Conservation (phyloP, 2,113 vertebrate genomes). For the Chrysochloris asiatica region DNA sequence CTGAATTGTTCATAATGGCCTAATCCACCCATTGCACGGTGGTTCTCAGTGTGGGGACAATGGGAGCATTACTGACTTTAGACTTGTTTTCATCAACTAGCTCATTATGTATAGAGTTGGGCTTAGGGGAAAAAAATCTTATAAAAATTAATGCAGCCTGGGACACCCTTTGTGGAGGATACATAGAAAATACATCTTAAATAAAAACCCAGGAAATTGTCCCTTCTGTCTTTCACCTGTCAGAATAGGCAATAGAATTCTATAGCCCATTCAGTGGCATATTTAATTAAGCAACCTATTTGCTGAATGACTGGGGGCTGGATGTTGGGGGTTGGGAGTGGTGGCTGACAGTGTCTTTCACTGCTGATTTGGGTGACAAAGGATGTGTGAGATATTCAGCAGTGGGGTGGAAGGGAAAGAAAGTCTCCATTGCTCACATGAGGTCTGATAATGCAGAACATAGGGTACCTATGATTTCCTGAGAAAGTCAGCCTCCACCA, state of each 20-base stretch:
- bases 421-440: conserved; percentile 71
- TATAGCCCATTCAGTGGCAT: conserved; percentile 43
- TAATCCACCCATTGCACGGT: background rate
- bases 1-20: conserved; percentile 21
- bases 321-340: no score
- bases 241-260: conserved; percentile 72
- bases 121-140: conserved; percentile 54
- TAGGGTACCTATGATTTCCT: conserved; percentile 62
- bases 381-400: conserved; percentile 61
- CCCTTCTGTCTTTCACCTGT: conserved; percentile 75
- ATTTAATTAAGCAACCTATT: conserved; percentile 79
- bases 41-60: conserved; percentile 50
- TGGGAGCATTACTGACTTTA: conserved; percentile 70
- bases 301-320: conserved; percentile 17
- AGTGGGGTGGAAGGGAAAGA: conserved; percentile 53
- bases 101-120: conserved; percentile 63
- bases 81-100: conserved; percentile 67
- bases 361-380: conserved; percentile 57
- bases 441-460: conserved; percentile 4
- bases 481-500: background rate
- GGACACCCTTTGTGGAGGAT: conserved; percentile 59
- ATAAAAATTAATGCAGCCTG: conserved; percentile 70
- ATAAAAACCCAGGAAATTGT: conserved; percentile 63
- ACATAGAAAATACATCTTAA: conserved; percentile 76
- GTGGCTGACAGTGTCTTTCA: conserved; percentile 62